Base-by-base conservation (phyloP, 2,797 vertebrate species). In the Chelonia mydas region DNA sequence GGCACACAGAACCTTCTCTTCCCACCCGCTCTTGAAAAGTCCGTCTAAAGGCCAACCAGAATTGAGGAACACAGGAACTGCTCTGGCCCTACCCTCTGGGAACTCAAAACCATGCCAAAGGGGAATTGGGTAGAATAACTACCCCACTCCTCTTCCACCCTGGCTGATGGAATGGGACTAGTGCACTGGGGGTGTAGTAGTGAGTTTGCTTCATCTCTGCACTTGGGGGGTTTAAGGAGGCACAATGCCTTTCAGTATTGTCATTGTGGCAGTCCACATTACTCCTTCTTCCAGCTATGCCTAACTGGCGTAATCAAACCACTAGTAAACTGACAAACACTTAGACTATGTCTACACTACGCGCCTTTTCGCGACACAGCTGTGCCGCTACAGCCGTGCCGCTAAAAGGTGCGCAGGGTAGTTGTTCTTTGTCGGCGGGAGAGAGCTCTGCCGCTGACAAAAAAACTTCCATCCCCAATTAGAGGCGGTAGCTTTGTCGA, bases 91-190 rank as follows among this genome's bases (percentile, higher is more conserved):
- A 21, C 37, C 11, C 19, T 47, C 12, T 86, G 59, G 21, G 16
- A 33, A 41, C 17, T 27, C 21, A 1, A 10, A 61, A 37, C 53
- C 5, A 1, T 3, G 8, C 55, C 55, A 28, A 78, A 82, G 15
- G 1, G 9, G 19, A 1, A 0, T 45, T 47, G 33, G 11, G 13
- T 87, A 47, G 33, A 17, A 59, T 13, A 87, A 28, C 6, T 83
- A 28, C 81, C 8, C 10, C 3, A 49, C 17, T 12, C 84, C 0
- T 0, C 54, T 6, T 61, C 47, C 3, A 72, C 59, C 9, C 1
- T 57, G 49, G n/a, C n/a, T 7, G 1, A 0, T 72, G 33, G 78
- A 49, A 53, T 15, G 33, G 19, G 31, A 82, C 53, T 72, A 72
- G 5, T 72, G 37, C 68, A 37, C 15, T 72, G n/a, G 15, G 27